phyloP scores from a whole-genome alignment of 2,113 vertebrate species.

The Pachyramphus minor region DNA sequence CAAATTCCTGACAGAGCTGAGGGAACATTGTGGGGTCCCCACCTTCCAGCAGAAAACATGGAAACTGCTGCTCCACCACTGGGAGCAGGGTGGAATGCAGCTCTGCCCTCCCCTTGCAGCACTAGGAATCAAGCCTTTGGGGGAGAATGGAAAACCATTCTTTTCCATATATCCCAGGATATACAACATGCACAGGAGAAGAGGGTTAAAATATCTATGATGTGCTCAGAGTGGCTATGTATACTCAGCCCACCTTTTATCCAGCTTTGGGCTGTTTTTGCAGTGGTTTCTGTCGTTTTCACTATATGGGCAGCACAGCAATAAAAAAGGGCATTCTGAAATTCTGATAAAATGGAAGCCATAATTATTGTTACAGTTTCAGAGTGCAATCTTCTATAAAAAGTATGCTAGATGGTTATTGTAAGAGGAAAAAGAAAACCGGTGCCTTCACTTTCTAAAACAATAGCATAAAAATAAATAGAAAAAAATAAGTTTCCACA shows the following conservation, averaged over 20 bases:
- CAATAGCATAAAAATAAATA: neutral
- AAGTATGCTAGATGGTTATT: neutral
- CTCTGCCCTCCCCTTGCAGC: neutral
- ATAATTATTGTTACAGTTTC: neutral
- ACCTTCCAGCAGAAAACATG: neutral
- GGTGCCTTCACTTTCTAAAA: neutral
- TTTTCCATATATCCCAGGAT: neutral
- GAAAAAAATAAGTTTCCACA: neutral
- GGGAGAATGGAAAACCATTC: neutral
- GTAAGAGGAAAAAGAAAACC: neutral
- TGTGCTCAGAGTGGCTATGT: neutral
- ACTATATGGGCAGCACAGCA: neutral
- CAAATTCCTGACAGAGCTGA: neutral
- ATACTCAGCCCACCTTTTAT: neutral
- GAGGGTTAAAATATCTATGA: neutral
- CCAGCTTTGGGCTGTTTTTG: neutral
- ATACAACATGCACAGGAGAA: too few species aligned
- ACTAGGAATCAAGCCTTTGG: neutral
- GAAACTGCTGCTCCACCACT: rapidly evolving
- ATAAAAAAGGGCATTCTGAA: neutral
- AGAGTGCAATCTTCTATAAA: neutral
- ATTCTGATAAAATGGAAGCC: neutral
- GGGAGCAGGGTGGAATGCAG: rapidly evolving
- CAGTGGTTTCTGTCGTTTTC: neutral
- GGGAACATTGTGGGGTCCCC: rapidly evolving